phyloP scores from a whole-genome alignment of 2,797 vertebrate species.

The Lates japonicus region DNA sequence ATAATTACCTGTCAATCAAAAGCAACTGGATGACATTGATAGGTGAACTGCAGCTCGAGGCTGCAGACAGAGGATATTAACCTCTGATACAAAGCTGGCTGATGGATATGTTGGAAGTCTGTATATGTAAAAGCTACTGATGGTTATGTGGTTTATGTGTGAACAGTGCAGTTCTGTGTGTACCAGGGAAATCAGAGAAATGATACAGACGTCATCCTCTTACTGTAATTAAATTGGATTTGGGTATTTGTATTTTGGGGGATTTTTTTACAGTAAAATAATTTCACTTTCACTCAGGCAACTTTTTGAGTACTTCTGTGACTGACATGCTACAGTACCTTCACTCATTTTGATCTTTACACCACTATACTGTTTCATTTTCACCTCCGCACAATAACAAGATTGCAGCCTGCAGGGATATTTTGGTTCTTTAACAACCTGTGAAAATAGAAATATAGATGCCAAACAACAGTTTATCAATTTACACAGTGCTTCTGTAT shows the following conservation, averaged over 20 bases:
- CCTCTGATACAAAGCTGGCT: conserved; percentile 33
- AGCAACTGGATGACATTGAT: conserved; percentile 62
- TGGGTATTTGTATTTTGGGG: background rate
- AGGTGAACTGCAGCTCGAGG: conserved; percentile 63
- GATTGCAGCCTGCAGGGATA: conserved; percentile 3
- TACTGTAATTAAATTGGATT: background rate
- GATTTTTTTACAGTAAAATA: background rate
- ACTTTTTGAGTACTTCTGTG: background rate
- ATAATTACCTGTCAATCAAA: conserved; percentile 77
- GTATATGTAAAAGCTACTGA: background rate
- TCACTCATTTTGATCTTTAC: conserved; percentile 4
- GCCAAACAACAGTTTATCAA: background rate
- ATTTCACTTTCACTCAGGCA: background rate
- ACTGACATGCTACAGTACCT: background rate
- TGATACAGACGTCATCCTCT: background rate
- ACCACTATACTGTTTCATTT: conserved; percentile 5
- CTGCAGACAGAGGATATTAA: conserved; percentile 46
- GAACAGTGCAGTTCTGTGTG: background rate
- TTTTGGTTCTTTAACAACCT: background rate
- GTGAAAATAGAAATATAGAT: conserved; percentile 8
- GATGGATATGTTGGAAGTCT: background rate
- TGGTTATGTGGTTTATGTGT: too few relatives aligned
- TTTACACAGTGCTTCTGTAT: background rate
- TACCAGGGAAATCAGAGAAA: background rate
- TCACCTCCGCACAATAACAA: background rate